Base-by-base conservation (phyloP, 1,140 invertebrate genomes). In the Uloborus diversus region DNA sequence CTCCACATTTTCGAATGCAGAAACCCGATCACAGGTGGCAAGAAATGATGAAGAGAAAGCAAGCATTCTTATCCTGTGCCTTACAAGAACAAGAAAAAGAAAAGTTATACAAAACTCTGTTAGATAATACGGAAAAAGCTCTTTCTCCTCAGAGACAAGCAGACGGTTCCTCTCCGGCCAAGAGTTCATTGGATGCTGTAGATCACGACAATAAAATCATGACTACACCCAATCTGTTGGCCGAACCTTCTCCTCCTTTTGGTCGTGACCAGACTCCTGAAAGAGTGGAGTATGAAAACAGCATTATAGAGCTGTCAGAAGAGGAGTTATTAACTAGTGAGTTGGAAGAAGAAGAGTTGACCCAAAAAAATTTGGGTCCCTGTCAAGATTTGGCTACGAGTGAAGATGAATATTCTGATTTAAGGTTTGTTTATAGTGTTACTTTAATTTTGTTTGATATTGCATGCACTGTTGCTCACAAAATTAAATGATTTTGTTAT, bases 271-370 rank as follows among this genome's bases (percentile, higher is more conserved):
- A 84, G 71, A 95, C 93, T 17, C 94, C 94, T 0, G 95, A 96
- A 84, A 87, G 95, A 83, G 93, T 95, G 84, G 93, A 94, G 87
- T 94, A 94, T 88, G 88, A 91, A 81, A 92, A 91, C 85, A 87
- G 89, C 35, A 88, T 90, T 69, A 89, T 90, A 84, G 88, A 87
- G 59, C 86, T 88, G 25, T 85, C 87, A 9, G 89, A 89, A 59
- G 92, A 93, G 75, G 92, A 93, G 83, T 89, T 91, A 1, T 90
- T 92, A 14, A 90, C 78, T 9, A 80, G 91, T 83, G 93, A 94
- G 87, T 94, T 95, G 86, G 94, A 96, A 84, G 94, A 96, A 85
- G 94, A 96, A 84, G 94, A 96, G 86, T 96, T 94, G 94, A 96
- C 94, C 1, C 94, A 96, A 83, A 90, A 93, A 69, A 97, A 96